Conservation (phyloP, 2,113 vertebrate species). For the Hepsetus odoe region DNA sequence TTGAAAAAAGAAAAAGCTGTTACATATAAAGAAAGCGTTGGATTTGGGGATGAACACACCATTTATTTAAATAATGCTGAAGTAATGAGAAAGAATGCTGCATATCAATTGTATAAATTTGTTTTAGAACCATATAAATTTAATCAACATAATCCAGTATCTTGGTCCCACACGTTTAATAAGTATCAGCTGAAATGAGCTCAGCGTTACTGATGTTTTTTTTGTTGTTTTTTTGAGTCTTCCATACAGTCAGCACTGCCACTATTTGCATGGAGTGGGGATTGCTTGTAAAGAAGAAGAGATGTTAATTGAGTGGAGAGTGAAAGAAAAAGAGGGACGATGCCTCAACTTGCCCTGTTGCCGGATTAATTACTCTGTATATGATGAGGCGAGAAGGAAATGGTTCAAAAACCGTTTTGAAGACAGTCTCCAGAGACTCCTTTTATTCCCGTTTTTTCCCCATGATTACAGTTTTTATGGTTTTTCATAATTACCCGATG, state of each 20-base stretch:
- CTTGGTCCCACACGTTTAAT: no score
- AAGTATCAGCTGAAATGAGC: background rate
- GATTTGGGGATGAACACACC: no score
- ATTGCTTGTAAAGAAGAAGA: background rate
- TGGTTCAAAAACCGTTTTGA: constrained; percentile 52
- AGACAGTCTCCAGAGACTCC: constrained; percentile 29
- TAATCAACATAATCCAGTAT: background rate
- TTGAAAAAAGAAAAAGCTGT: no score
- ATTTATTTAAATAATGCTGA: no score
- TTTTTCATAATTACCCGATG: background rate
- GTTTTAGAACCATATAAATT: background rate
- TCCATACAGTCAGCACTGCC: background rate
- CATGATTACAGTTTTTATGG: background rate
- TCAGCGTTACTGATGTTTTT: background rate
- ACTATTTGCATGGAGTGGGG: background rate
- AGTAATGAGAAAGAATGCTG: no score
- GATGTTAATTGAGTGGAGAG: background rate
- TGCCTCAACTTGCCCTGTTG: constrained; percentile 7
- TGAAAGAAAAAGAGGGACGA: background rate
- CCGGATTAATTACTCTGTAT: constrained; percentile 38
- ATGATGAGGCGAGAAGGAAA: constrained; percentile 24
- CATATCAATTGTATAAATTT: background rate
- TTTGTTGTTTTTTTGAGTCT: background rate
- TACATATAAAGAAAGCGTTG: no score
- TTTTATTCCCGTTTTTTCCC: background rate